phyloP scores from a whole-genome alignment of 1,140 invertebrate species.

The Drosophila elegans region DNA sequence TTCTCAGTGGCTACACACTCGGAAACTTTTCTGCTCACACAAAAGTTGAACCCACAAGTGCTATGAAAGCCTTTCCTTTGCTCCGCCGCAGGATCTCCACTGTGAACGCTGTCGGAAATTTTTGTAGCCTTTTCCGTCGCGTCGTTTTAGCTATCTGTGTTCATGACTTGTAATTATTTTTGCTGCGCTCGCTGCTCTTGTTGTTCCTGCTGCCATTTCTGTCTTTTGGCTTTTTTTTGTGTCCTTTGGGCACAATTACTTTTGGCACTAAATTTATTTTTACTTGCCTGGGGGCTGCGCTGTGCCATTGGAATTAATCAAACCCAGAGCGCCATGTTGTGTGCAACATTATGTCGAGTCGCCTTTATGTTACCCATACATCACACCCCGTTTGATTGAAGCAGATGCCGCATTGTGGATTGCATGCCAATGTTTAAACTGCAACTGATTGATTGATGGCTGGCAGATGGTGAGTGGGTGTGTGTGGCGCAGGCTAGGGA shows the following conservation, averaged over 20 bases:
- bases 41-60: conserved; percentile 6
- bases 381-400: conserved; percentile 32
- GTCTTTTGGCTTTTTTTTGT: conserved; percentile 13
- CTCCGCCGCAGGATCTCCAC: background rate
- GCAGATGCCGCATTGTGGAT: conserved; percentile 39
- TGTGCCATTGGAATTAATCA: conserved; percentile 68
- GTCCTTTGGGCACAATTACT: conserved; percentile 75
- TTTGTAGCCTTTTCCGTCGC: conserved; percentile 58
- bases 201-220: conserved; percentile 29
- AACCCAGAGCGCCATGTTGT: conserved; percentile 48
- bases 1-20: conserved; percentile 18
- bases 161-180: conserved; percentile 75
- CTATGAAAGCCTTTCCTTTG: conserved; percentile 1
- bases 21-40: conserved; percentile 19
- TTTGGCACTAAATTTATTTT: conserved; percentile 75
- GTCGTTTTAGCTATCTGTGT: conserved; percentile 70
- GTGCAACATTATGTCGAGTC: conserved; percentile 37
- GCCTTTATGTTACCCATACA: conserved; percentile 6
- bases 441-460: conserved; percentile 56
- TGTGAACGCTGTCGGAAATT: conserved; percentile 42
- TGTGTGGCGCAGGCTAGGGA: conserved; percentile 7
- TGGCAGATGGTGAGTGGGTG: background rate
- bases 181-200: conserved; percentile 43
- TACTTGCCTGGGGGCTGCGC: conserved; percentile 37
- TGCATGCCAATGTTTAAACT: conserved; percentile 45